A percentile compares a stretch with the other conserved stretches of the same genome.
Evolutionary conservation across 2,888 invertebrate species (phyloP).

Genomic region (Sarcophaga carnaria): DNA sequence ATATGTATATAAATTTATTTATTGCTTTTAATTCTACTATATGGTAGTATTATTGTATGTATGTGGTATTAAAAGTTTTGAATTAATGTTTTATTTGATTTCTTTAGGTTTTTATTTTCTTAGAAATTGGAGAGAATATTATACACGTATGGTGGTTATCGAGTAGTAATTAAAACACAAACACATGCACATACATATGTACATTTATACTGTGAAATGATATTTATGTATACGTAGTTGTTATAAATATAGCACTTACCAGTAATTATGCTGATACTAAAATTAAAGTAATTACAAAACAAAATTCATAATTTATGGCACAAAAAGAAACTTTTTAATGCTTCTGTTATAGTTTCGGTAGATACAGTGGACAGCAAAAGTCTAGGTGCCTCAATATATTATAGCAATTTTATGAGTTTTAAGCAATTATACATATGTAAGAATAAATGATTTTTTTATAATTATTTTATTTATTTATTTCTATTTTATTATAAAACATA

Average conservation of each 20-base stretch:
- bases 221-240: not conserved
- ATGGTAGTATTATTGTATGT: slow-evolving; percentile 1
- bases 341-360: not conserved
- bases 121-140: slow-evolving; percentile 41
- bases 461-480: no score
- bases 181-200: not conserved
- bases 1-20: not conserved
- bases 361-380: no score
- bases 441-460: no score
- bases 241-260: slow-evolving; percentile 4
- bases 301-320: slow-evolving; percentile 60
- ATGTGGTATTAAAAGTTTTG: slow-evolving; percentile 59
- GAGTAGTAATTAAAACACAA: slow-evolving; percentile 38
- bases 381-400: no score
- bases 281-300: slow-evolving; percentile 56
- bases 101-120: not conserved
- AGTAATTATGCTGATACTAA: slow-evolving; percentile 40
- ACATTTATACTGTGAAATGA: not conserved
- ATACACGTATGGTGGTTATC: slow-evolving; percentile 39
- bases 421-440: no score
- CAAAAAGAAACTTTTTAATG: slow-evolving; percentile 46
- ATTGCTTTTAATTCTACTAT: not conserved
- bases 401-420: no score
- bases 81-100: slow-evolving; percentile 61
- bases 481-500: no score